Evolutionary conservation across 2,888 invertebrate genomes (phyloP).

Genomic region (Drepanosiphum platanoidis): DNA sequence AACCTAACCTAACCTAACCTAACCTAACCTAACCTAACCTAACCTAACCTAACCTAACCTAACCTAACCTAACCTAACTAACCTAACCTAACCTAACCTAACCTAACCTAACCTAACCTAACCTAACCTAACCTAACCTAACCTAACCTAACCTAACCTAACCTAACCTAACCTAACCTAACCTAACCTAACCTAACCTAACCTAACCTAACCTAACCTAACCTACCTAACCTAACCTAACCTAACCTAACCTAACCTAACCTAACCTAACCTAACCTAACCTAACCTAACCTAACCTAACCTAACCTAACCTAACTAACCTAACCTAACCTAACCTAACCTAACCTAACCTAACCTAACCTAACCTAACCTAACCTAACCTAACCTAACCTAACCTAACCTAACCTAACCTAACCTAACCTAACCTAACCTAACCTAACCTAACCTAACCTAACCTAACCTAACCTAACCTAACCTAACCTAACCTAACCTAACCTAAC

Average conservation of each 20-base stretch:
- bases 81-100: conserved; percentile 29
- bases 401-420: conserved; percentile 1
- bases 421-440: conserved; percentile 42
- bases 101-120: not conserved
- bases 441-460: conserved; percentile 64
- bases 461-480: conserved; percentile 64
- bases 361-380: conserved; percentile 64
- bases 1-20: conserved; percentile 52
- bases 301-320: too few species aligned
- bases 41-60: not conserved
- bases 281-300: too few species aligned
- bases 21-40: conserved; percentile 20
- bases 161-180: too few species aligned
- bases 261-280: too few species aligned
- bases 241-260: too few species aligned
- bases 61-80: conserved; percentile 64
- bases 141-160: too few species aligned
- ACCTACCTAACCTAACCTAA: too few species aligned
- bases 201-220: too few species aligned
- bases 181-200: too few species aligned
- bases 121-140: conserved; percentile 44
- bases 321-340: too few species aligned
- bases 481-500: conserved; percentile 64
- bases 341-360: too few species aligned
- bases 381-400: conserved; percentile 61